phyloP scores from a whole-genome alignment of 2,797 vertebrate genomes.

The Scolopax bukidnonensis region DNA sequence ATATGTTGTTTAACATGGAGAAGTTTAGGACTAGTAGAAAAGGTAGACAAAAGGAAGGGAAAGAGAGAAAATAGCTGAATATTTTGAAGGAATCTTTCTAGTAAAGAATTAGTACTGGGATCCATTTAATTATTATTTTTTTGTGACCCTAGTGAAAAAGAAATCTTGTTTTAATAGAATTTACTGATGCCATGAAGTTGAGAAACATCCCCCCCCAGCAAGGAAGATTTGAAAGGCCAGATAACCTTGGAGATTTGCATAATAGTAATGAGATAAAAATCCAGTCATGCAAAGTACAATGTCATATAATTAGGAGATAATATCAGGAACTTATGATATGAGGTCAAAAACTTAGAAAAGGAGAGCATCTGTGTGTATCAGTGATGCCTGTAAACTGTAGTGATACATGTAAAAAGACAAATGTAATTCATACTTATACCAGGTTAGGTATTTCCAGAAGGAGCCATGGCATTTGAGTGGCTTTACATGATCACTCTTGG shows the following conservation, averaged over 20 bases:
- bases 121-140: not conserved
- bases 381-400: not conserved
- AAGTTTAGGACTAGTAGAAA: not conserved
- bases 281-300: not conserved
- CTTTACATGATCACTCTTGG: not conserved
- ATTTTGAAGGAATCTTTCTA: not conserved
- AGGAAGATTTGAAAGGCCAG: not conserved
- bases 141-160: not conserved
- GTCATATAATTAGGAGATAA: not conserved
- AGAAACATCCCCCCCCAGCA: not conserved
- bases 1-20: not conserved
- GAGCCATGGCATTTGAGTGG: not conserved
- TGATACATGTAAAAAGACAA: not conserved
- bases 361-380: not conserved
- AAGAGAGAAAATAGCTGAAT: not conserved
- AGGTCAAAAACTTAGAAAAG: not conserved
- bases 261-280: not conserved
- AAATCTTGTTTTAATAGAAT: not conserved
- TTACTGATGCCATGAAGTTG: not conserved
- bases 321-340: not conserved
- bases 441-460: not conserved
- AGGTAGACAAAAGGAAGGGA: not conserved
- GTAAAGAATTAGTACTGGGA: not conserved
- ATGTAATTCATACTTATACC: not conserved
- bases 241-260: not conserved